Evolutionary conservation across 2,888 invertebrate genomes (phyloP).

Genomic region (Gandaritis pyraliata): DNA sequence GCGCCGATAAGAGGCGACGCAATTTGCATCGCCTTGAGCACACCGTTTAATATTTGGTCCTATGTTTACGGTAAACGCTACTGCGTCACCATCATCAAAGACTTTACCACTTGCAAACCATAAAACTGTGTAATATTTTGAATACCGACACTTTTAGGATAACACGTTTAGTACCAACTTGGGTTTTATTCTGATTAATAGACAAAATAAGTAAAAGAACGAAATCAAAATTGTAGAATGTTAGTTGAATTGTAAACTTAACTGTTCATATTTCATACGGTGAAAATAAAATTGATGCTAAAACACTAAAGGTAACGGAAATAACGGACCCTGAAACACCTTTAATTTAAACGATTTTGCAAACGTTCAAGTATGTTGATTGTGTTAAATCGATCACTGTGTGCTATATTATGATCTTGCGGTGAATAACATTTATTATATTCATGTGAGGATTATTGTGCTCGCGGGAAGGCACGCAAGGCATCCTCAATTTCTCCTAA

Average conservation of each 20-base stretch:
- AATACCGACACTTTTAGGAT: not conserved
- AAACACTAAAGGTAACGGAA: slow-evolving; percentile 7
- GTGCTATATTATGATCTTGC: slow-evolving; percentile 77
- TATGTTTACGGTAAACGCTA: slow-evolving; percentile 71
- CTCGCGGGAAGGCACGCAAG: slow-evolving; percentile 73
- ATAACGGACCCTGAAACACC: slow-evolving; percentile 18
- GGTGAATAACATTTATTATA: slow-evolving; percentile 68
- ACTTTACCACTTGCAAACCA: slow-evolving; percentile 13
- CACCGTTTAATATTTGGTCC: slow-evolving; percentile 65
- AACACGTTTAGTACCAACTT: not conserved
- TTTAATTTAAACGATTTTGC: slow-evolving; percentile 11
- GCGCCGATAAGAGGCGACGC: slow-evolving; percentile 77
- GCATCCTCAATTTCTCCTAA: slow-evolving; percentile 78
- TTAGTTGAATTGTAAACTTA: not conserved
- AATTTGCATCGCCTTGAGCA: slow-evolving; percentile 78
- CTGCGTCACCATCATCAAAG: slow-evolving; percentile 28
- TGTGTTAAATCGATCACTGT: slow-evolving; percentile 38
- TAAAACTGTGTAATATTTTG: not conserved
- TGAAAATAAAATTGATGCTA: not conserved
- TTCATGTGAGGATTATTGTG: slow-evolving; percentile 67
- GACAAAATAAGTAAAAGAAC: no score
- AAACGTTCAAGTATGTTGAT: slow-evolving; percentile 27
- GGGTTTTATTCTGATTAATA: no score
- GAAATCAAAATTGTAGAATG: not conserved
- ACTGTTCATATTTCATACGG: not conserved